Conservation (phyloP, 2,888 invertebrate genomes). For the Ellobium chinense region DNA sequence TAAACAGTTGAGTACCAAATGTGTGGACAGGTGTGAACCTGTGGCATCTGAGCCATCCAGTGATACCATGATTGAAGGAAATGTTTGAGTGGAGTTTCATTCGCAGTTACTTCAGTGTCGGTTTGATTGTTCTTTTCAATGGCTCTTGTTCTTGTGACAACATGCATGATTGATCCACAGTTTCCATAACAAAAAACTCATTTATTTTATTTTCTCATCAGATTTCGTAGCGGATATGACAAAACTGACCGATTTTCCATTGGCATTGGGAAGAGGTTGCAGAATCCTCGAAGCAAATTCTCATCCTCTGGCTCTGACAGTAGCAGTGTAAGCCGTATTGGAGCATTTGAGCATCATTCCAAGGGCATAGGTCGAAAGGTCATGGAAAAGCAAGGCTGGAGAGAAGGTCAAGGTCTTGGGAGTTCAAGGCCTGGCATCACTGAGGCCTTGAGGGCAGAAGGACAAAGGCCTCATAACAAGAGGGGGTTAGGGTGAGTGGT, state of each 20-base stretch:
- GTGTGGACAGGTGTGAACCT: too few relatives aligned
- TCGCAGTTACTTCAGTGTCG: too few relatives aligned
- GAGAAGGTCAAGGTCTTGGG: slow-evolving; percentile 81
- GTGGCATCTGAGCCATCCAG: too few relatives aligned
- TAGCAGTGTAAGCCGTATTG: slow-evolving; percentile 59
- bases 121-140: too few relatives aligned
- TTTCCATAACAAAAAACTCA: neutral
- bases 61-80: too few relatives aligned
- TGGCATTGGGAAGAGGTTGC: slow-evolving; percentile 46
- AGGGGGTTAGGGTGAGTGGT: slow-evolving; percentile 72
- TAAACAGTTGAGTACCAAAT: too few relatives aligned
- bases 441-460: slow-evolving; percentile 74
- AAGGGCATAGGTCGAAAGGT: slow-evolving; percentile 80
- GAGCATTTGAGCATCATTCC: slow-evolving; percentile 80
- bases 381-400: slow-evolving; percentile 81
- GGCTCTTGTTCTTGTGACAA: too few relatives aligned
- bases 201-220: neutral
- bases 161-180: neutral
- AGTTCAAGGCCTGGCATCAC: slow-evolving; percentile 73
- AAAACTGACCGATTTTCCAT: slow-evolving; percentile 64
- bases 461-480: slow-evolving; percentile 71
- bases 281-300: neutral
- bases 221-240: slow-evolving; percentile 63
- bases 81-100: too few relatives aligned
- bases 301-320: neutral